Conservation (phyloP, 2,113 vertebrate genomes). For the Phalacrocorax pelagicus region DNA sequence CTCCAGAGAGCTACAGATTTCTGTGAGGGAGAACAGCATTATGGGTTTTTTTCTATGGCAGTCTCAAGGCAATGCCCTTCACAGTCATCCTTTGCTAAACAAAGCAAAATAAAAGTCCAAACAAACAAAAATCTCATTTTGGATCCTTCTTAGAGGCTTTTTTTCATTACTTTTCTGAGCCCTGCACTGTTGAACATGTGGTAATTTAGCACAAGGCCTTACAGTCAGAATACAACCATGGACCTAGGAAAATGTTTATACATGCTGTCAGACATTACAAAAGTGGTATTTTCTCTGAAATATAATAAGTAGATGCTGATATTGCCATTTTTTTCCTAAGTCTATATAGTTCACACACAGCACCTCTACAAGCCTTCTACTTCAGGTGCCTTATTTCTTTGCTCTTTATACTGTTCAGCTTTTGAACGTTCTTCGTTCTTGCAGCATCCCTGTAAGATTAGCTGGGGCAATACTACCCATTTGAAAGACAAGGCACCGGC, state of each 20-base stretch:
- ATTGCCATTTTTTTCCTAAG: neutral
- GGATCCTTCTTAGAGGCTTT: neutral
- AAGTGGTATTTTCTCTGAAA: neutral
- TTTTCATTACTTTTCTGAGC: neutral
- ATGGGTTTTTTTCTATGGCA: neutral
- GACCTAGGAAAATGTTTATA: neutral
- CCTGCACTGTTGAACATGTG: neutral
- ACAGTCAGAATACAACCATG: neutral
- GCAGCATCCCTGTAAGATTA: neutral
- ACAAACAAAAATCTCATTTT: neutral
- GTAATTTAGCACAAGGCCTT: neutral
- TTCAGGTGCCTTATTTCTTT: neutral
- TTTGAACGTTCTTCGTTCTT: neutral
- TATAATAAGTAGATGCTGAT: neutral
- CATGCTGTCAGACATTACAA: neutral
- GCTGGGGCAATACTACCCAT: too few species aligned
- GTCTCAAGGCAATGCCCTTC: neutral
- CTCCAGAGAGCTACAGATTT: neutral
- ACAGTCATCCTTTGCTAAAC: neutral
- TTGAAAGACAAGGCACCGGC: neutral
- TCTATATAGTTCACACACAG: neutral
- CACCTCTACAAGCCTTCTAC: neutral
- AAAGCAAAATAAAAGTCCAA: neutral
- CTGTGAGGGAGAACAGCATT: neutral
- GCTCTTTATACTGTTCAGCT: neutral